A percentile compares a stretch with the other conserved stretches of the same genome.
Evolutionary conservation across 92 coral and sea anemone genomes (phyloP).

Genomic region (Galaxea fascicularis): DNA sequence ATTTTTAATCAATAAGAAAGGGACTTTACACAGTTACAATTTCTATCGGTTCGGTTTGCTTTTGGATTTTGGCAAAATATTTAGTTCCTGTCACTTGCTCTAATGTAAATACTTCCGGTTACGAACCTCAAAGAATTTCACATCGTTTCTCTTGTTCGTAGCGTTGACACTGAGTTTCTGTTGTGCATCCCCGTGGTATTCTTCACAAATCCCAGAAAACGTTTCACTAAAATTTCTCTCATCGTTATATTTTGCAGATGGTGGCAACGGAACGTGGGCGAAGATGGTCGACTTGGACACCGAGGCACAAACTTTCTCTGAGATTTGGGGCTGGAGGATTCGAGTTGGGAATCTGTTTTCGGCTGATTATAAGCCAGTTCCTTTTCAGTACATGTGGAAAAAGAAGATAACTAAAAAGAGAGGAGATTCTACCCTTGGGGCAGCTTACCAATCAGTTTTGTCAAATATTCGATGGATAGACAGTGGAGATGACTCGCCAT

Average conservation of each 20-base stretch:
- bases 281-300: conserved; percentile 82
- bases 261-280: conserved; percentile 55
- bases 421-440: conserved; percentile 35
- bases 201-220: background rate
- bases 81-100: no score
- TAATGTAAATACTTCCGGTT: no score
- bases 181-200: background rate
- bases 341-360: conserved; percentile 66
- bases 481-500: conserved; percentile 17
- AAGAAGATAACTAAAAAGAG: conserved; percentile 11
- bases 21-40: no score
- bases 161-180: no score
- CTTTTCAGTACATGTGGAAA: conserved; percentile 65
- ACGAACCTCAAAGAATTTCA: no score
- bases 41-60: no score
- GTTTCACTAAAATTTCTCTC: background rate
- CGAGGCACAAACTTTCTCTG: conserved; percentile 60
- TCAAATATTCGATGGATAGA: conserved; percentile 65
- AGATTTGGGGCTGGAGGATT: conserved; percentile 84
- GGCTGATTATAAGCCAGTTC: conserved; percentile 72
- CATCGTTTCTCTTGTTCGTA: no score
- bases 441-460: conserved; percentile 73
- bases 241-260: conserved; percentile 4
- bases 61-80: no score
- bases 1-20: no score